Percentiles rank a stretch among this genome's conserved stretches.
phyloP scores from a whole-genome alignment of 2,888 invertebrate genomes.

The Proisotoma minuta region DNA sequence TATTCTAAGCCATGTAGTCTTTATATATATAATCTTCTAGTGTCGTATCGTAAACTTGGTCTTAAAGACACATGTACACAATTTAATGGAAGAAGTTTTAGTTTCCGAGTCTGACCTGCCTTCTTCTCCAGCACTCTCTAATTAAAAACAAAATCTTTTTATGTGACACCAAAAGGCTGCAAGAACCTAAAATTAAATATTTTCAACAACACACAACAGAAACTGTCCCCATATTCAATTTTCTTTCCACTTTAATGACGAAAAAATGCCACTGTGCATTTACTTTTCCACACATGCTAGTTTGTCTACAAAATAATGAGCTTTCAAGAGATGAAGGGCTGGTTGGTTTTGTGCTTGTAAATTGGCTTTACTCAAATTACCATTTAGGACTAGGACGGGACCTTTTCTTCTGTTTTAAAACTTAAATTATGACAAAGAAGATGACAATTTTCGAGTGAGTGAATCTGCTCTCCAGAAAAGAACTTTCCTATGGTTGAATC shows the following conservation, averaged over 20 bases:
- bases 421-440: constrained; percentile 9
- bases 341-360: not conserved
- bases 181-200: not conserved
- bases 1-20: too few species aligned
- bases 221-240: not conserved
- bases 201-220: not conserved
- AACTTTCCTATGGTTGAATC: constrained; percentile 1
- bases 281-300: not conserved
- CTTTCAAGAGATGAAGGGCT: not conserved
- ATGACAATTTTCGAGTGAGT: constrained; percentile 7
- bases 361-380: not conserved
- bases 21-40: too few species aligned
- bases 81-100: constrained; percentile 1
- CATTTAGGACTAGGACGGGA: not conserved
- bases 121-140: not conserved
- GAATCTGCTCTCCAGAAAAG: too few species aligned
- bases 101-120: not conserved
- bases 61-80: constrained; percentile 8
- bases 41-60: too few species aligned
- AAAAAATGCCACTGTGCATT: not conserved
- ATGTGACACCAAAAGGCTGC: not conserved
- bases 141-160: constrained; percentile 8
- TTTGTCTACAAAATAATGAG: constrained; percentile 4
- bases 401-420: not conserved
- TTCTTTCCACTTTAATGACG: not conserved